phyloP scores from a whole-genome alignment of 2,888 invertebrate species.

The Mesoligia furuncula region DNA sequence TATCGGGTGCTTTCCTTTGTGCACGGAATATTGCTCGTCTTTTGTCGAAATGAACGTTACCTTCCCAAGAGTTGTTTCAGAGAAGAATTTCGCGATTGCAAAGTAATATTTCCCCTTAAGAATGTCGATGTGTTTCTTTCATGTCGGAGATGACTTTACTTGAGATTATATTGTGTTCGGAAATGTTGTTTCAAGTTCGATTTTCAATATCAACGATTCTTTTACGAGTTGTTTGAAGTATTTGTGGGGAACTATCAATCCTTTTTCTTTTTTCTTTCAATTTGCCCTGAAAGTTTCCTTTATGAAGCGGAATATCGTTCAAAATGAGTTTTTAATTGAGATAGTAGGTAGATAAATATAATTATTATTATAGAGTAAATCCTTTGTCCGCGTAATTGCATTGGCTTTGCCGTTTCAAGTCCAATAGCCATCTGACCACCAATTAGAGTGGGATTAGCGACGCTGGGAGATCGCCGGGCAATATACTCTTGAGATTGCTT shows the following conservation, averaged over 20 bases:
- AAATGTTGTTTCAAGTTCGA: constrained; percentile 81
- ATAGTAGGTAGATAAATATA: constrained; percentile 48
- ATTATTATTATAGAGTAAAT: constrained; percentile 73
- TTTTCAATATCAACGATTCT: constrained; percentile 77
- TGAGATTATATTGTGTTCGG: constrained; percentile 85
- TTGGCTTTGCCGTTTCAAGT: constrained; percentile 86
- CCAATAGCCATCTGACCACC: constrained; percentile 88
- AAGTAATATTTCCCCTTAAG: constrained; percentile 90
- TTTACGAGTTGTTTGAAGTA: constrained; percentile 69
- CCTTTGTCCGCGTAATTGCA: constrained; percentile 84
- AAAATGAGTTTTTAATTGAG: constrained; percentile 37
- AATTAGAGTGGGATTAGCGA: constrained; percentile 87
- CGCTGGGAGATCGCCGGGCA: constrained; percentile 73
- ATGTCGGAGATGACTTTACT: constrained; percentile 88
- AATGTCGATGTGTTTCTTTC: constrained; percentile 90
- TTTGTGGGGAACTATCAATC: constrained; percentile 66
- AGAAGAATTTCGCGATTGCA: constrained; percentile 89
- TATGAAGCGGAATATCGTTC: neutral
- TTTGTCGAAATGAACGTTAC: constrained; percentile 90
- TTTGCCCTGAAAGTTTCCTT: constrained; percentile 11
- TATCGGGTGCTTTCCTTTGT: constrained; percentile 90
- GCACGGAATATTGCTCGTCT: constrained; percentile 90
- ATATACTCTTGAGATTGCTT: constrained; percentile 81
- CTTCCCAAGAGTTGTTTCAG: constrained; percentile 89
- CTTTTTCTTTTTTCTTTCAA: constrained; percentile 56